Conservation (phyloP, 2,113 vertebrate genomes). For the Lophius piscatorius region DNA sequence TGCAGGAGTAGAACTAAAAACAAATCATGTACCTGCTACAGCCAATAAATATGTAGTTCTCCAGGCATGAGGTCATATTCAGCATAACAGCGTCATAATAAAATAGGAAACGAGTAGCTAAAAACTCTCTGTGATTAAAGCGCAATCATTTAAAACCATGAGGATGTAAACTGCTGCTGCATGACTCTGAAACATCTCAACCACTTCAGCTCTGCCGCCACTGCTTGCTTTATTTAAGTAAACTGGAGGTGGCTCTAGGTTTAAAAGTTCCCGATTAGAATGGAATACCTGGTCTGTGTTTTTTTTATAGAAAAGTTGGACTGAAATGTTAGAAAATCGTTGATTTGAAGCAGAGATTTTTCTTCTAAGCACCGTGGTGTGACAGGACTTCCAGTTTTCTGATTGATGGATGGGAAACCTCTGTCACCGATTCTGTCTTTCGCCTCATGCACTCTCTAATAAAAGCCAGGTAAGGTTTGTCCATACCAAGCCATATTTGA, state of each 20-base stretch:
- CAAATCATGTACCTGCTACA: constrained; percentile 46
- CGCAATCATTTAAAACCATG: constrained; percentile 44
- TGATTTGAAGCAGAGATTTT: too few species aligned
- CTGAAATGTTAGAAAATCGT: neutral
- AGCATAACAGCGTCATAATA: constrained; percentile 40
- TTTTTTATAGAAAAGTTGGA: constrained; percentile 4
- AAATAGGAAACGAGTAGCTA: constrained; percentile 45
- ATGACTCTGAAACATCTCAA: constrained; percentile 35
- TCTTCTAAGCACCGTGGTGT: neutral
- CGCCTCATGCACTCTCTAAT: constrained; percentile 10
- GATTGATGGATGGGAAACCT: constrained; percentile 7
- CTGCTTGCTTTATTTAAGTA: constrained; percentile 43
- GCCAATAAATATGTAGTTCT: constrained; percentile 60
- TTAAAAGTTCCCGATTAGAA: constrained; percentile 6
- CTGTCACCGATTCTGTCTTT: constrained; percentile 18
- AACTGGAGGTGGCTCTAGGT: constrained; percentile 20
- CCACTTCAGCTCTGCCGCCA: constrained; percentile 31
- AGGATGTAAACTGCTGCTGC: constrained; percentile 55
- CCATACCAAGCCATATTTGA: constrained; percentile 57
- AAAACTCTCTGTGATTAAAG: constrained; percentile 35
- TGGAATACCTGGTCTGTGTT: neutral
- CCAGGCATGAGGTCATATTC: constrained; percentile 39
- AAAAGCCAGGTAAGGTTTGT: constrained; percentile 34
- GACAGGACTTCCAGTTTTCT: neutral
- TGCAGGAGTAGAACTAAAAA: constrained; percentile 35